These are phyloP conservation scores for Drosophila cognata DNA, from an alignment of 2,888 invertebrate species.

Conservation along the genomic window DNA sequence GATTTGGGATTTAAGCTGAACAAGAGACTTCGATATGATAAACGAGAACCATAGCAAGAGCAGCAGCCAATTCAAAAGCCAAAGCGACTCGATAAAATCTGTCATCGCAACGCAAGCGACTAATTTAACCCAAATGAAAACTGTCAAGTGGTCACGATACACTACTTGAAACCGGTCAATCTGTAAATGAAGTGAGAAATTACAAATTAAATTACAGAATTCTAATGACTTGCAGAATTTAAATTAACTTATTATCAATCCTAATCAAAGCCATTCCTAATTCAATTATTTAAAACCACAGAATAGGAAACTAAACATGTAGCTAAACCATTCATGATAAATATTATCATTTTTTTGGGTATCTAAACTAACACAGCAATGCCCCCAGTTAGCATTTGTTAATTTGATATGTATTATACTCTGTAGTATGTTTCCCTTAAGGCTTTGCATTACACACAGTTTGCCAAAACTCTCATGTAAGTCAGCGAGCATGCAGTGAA, in stretches of 20 bases:
- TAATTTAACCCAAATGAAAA: constrained; percentile 40
- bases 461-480: constrained; percentile 31
- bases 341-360: neutral
- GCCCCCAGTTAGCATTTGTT: neutral
- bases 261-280: neutral
- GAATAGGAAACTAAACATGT: neutral
- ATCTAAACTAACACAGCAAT: neutral
- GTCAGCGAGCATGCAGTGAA: constrained; percentile 40
- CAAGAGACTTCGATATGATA: constrained; percentile 33
- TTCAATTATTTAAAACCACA: neutral
- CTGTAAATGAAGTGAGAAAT: neutral
- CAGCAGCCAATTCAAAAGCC: neutral
- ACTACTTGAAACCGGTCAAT: constrained; percentile 3
- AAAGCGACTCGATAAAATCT: constrained; percentile 48
- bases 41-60: constrained; percentile 4
- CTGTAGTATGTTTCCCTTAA: neutral
- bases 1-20: constrained; percentile 60
- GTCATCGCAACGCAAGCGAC: constrained; percentile 42
- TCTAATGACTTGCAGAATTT: neutral
- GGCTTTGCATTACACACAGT: constrained; percentile 7
- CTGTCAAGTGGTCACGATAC: constrained; percentile 24
- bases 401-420: neutral
- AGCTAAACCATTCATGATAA: too few species aligned
- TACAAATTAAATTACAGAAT: neutral
- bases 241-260: neutral